These are phyloP conservation scores for Lamellibrachia luymesi DNA, from an alignment of 1,140 invertebrate genomes.

Conservation along the genomic window DNA sequence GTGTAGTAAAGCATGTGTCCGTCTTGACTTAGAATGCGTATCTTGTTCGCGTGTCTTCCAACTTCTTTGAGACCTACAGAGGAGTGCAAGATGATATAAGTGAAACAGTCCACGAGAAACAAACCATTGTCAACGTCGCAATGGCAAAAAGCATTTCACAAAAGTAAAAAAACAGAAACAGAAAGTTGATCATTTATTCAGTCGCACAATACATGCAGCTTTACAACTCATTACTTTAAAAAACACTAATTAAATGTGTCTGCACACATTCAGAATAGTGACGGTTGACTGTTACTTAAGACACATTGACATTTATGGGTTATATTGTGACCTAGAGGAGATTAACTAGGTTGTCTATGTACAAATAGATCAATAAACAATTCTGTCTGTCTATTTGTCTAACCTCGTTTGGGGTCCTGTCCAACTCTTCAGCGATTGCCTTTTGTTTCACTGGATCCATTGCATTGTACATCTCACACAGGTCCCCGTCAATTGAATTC, in stretches of 20 bases:
- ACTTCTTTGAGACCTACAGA: slow-evolving; percentile 64
- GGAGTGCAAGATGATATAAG: slow-evolving; percentile 15
- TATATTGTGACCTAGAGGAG: not conserved
- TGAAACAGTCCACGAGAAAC: slow-evolving; percentile 21
- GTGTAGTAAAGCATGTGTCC: not conserved
- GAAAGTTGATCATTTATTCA: not conserved
- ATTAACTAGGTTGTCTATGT: not conserved
- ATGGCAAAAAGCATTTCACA: not conserved
- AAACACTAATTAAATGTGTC: slow-evolving; percentile 6
- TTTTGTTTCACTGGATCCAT: slow-evolving; percentile 92
- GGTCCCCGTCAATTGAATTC: slow-evolving; percentile 97
- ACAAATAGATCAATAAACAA: not conserved
- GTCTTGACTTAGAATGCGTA: slow-evolving; percentile 57
- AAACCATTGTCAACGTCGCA: not conserved
- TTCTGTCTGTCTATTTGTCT: not conserved
- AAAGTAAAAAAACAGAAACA: not conserved
- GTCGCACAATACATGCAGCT: no score
- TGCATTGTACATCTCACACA: slow-evolving; percentile 98
- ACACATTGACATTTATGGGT: not conserved
- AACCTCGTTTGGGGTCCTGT: slow-evolving; percentile 91
- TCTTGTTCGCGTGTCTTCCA: slow-evolving; percentile 61
- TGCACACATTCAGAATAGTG: not conserved
- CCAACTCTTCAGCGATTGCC: slow-evolving; percentile 89
- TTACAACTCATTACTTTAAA: not conserved
- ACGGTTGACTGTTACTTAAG: not conserved